phyloP scores from a whole-genome alignment of 1,140 invertebrate species.

The Drosophila aff. region DNA sequence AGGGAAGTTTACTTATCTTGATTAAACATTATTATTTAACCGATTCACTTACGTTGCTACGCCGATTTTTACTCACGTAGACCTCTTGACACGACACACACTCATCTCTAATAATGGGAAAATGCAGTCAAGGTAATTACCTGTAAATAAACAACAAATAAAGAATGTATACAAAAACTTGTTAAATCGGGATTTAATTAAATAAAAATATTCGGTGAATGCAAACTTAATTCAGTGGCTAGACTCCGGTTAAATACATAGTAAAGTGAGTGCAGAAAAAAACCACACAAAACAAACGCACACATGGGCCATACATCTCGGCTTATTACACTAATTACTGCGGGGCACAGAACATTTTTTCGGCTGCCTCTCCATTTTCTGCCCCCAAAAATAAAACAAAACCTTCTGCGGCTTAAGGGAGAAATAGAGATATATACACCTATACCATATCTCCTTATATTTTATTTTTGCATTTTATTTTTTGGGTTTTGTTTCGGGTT shows the following conservation, averaged over 20 bases:
- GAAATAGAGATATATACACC: slow-evolving; percentile 61
- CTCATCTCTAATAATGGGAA: not conserved
- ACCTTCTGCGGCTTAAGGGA: slow-evolving; percentile 62
- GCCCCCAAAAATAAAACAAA: slow-evolving; percentile 29
- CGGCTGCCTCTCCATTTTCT: not conserved
- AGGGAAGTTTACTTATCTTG: too few relatives aligned
- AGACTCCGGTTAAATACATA: slow-evolving; percentile 4
- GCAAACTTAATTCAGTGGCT: slow-evolving; percentile 2
- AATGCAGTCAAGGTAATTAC: slow-evolving; percentile 48
- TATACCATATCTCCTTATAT: slow-evolving; percentile 15
- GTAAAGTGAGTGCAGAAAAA: not conserved
- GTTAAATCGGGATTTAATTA: slow-evolving; percentile 1
- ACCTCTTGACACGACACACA: not conserved
- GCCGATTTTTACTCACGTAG: not conserved
- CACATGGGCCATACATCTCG: slow-evolving; percentile 49
- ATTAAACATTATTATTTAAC: not conserved
- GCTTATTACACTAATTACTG: slow-evolving; percentile 82
- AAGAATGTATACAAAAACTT: slow-evolving; percentile 20
- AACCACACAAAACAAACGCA: slow-evolving; percentile 9
- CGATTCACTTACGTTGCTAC: not conserved
- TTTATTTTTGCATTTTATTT: slow-evolving; percentile 24
- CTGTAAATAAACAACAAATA: slow-evolving; percentile 58
- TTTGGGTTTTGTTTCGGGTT: slow-evolving; percentile 53
- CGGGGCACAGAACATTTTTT: slow-evolving; percentile 33
- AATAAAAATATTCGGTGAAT: slow-evolving; percentile 6